Evolutionary conservation across 2,888 invertebrate genomes (phyloP), one percentile per base, ranked within the genome.

Genomic region (Mantis religiosa): DNA sequence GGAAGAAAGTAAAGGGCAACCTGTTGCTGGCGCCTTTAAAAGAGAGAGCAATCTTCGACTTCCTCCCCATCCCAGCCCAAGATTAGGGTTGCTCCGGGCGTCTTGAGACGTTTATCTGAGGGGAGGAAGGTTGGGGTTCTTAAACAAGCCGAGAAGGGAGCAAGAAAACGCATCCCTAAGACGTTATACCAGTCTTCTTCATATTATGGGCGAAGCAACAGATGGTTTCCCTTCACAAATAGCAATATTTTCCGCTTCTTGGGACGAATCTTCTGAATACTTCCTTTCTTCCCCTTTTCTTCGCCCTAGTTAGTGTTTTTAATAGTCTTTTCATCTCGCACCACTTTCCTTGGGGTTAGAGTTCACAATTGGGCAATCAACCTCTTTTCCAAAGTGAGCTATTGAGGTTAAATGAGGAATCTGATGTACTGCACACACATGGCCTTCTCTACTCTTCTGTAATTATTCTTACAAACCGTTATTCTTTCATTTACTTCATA

Each of bases 1-100:
- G 54, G 54, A 71, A 71, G 54, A 71, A 71, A 20, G 54, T 20
- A 71, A 71, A 71, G 54, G 54, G 47, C 85, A 34, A 41, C 41
- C 47, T 85, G 85, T 47, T 85, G 85, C 27, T 34, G 85, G 47
- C 47, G 34, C 85, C 47, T 85, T 85, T 27, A 34, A 47, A 85
- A 85, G 85, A 85, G 85, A 85, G 85, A 85, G 85, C 85, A 85
- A 85, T 88, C 41, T 88, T 71, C 87, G 34, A 82, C 82, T 20
- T 47, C 30, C 34, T 82, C 15, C 28, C 81, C 81, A 84, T 27
- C 30, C 34, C 82, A 15, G 12, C 34, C 81, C 88, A 84, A 81
- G 88, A 84, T 88, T 85, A 88, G 84, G 87, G 87, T 87, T 82
- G 82, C 84, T 81, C 84, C 84, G 84, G 71, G 85, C 88, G 84